Evolutionary conservation across 2,888 invertebrate genomes (phyloP).

Genomic region (Adelphocoris suturalis): DNA sequence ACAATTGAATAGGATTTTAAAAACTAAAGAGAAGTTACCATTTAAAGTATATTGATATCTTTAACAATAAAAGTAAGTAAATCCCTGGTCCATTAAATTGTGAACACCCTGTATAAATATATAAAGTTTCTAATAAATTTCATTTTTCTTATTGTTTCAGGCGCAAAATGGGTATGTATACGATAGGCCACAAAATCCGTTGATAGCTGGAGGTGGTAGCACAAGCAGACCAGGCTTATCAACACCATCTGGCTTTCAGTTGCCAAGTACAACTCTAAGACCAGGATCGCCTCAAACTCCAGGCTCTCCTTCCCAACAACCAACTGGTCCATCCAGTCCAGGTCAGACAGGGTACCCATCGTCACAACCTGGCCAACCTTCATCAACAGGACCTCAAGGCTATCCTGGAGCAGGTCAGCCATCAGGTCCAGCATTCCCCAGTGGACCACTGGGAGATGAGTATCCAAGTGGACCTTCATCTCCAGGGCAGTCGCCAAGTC

Average conservation of each 20-base stretch:
- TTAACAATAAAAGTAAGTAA: too few species aligned
- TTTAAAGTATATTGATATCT: too few species aligned
- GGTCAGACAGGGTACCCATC: slow-evolving; percentile 73
- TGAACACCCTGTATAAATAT: too few species aligned
- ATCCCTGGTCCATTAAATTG: too few species aligned
- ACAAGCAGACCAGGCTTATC: slow-evolving; percentile 72
- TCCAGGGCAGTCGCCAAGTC: slow-evolving; percentile 75
- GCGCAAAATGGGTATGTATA: slow-evolving; percentile 88
- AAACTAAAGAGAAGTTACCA: too few species aligned
- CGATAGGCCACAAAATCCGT: slow-evolving; percentile 84
- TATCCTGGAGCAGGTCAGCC: slow-evolving; percentile 71
- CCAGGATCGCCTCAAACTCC: slow-evolving; percentile 44
- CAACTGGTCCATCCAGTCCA: slow-evolving; percentile 75
- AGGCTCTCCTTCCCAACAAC: slow-evolving; percentile 72
- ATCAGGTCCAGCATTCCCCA: slow-evolving; percentile 66
- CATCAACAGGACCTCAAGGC: slow-evolving; percentile 56
- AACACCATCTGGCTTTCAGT: slow-evolving; percentile 73
- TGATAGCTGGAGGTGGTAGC: slow-evolving; percentile 77
- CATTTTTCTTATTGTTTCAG: slow-evolving; percentile 78
- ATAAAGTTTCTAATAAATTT: too few species aligned
- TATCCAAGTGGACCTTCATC: slow-evolving; percentile 70
- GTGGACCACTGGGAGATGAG: slow-evolving; percentile 68
- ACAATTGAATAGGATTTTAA: too few species aligned
- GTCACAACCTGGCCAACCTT: slow-evolving; percentile 65
- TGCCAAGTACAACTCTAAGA: slow-evolving; percentile 68